These are phyloP conservation scores for Betta splendens DNA, from an alignment of 2,797 vertebrate species.

Conservation along the genomic window DNA sequence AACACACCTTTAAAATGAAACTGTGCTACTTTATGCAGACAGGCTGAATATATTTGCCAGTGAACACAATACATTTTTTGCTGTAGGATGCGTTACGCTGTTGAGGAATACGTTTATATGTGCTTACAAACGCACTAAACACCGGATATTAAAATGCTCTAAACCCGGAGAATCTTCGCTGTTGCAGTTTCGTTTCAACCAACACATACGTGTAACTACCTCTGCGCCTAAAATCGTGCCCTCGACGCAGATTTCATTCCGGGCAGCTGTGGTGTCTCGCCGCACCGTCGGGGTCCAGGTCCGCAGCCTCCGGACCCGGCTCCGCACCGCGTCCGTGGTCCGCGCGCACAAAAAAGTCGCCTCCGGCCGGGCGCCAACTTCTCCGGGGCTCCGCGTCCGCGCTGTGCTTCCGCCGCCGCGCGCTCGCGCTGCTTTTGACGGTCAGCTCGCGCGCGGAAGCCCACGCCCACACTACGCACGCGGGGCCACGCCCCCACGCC, in stretches of 20 bases:
- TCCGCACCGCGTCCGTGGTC: not conserved
- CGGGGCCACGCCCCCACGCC: slow-evolving; percentile 28
- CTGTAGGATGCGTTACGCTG: no score
- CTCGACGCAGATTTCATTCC: slow-evolving; percentile 38
- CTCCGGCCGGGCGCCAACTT: slow-evolving; percentile 28
- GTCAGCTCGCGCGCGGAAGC: slow-evolving; percentile 42
- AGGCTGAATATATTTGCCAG: not conserved
- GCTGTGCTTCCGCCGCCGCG: slow-evolving; percentile 4
- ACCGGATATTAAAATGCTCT: no score
- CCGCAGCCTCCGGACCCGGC: slow-evolving; percentile 1
- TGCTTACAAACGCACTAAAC: no score
- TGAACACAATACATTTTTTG: no score
- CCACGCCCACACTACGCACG: slow-evolving; percentile 38
- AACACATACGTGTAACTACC: slow-evolving; percentile 23
- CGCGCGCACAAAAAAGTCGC: slow-evolving; percentile 31
- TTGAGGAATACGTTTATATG: no score
- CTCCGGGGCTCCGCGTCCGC: slow-evolving; percentile 30
- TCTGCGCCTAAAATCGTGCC: slow-evolving; percentile 25
- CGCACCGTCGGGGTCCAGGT: not conserved
- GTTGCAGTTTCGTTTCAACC: not conserved
- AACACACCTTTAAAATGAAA: not conserved
- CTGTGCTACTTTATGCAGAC: not conserved
- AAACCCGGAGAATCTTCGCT: no score
- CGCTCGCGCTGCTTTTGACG: slow-evolving; percentile 29
- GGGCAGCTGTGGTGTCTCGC: not conserved